These are phyloP conservation scores for Amblyraja radiata DNA, from an alignment of 2,797 vertebrate species.

Conservation along the genomic window DNA sequence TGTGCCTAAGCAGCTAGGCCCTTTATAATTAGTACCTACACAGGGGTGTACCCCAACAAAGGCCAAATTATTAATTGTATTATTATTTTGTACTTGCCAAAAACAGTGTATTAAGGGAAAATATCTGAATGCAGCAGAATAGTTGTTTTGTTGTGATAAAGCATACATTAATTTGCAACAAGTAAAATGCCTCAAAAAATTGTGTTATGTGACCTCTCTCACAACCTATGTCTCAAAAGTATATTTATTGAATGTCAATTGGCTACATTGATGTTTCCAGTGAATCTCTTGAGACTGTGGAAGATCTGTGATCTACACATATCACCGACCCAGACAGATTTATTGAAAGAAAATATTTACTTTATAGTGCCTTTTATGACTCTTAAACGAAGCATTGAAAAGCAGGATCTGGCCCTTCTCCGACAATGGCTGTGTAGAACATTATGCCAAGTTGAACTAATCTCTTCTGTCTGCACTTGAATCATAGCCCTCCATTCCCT, in stretches of 20 bases:
- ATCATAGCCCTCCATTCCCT: too few relatives aligned
- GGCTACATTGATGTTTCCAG: neutral
- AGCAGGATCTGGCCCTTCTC: too few relatives aligned
- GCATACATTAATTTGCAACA: neutral
- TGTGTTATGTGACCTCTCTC: neutral
- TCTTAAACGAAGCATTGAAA: too few relatives aligned
- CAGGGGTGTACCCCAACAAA: neutral
- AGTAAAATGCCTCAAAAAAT: neutral
- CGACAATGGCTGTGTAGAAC: too few relatives aligned
- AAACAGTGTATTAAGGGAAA: neutral
- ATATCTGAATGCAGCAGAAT: neutral
- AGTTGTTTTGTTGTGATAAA: neutral
- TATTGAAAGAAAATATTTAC: neutral
- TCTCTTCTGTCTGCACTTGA: too few relatives aligned
- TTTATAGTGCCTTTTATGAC: too few relatives aligned
- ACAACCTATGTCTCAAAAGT: neutral
- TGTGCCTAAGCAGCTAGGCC: neutral
- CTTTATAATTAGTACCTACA: neutral
- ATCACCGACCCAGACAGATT: neutral
- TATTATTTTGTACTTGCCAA: neutral
- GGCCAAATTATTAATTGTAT: neutral
- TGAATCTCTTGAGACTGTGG: neutral
- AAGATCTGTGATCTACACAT: neutral
- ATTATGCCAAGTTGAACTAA: too few relatives aligned
- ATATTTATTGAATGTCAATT: neutral